Percentiles rank a stretch among this genome's conserved stretches.
Evolutionary conservation across 35 echinoderm and acorn worm species (phyloP).

Genomic region (Heliocidaris erythrogramma): DNA sequence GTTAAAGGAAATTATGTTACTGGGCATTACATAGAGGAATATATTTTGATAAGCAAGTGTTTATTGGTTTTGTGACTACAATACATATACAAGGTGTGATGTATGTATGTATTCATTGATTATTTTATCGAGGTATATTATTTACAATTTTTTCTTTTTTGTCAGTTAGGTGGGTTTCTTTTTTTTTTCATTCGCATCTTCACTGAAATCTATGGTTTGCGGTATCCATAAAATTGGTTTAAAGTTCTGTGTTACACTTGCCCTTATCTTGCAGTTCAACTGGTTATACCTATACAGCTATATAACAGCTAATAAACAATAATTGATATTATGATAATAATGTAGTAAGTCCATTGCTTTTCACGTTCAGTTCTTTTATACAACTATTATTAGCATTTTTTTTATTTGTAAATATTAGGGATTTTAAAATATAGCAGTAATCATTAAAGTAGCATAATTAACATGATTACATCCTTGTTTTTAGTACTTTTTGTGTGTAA

Average conservation of each 20-base stretch:
- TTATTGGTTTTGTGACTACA: not conserved
- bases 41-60: not conserved
- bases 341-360: not conserved
- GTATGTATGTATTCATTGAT: not conserved
- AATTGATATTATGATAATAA: not conserved
- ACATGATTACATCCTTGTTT: slow-evolving; percentile 6
- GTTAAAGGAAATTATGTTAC: not conserved
- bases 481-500: slow-evolving; percentile 11
- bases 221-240: no score
- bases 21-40: not conserved
- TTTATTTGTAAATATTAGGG: not conserved
- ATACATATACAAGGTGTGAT: not conserved
- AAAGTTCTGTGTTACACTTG: not conserved
- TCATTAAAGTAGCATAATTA: not conserved
- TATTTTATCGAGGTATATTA: not conserved
- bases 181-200: not conserved
- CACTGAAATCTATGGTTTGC: not conserved
- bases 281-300: not conserved
- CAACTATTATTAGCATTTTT: not conserved
- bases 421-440: not conserved
- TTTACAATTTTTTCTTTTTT: not conserved
- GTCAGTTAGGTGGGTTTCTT: not conserved
- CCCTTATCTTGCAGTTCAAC: not conserved
- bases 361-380: not conserved
- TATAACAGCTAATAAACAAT: not conserved